Percentiles rank a stretch among this genome's conserved stretches.
These are phyloP conservation scores for Solea senegalensis DNA, from an alignment of 2,113 vertebrate genomes.

Conservation along the genomic window DNA sequence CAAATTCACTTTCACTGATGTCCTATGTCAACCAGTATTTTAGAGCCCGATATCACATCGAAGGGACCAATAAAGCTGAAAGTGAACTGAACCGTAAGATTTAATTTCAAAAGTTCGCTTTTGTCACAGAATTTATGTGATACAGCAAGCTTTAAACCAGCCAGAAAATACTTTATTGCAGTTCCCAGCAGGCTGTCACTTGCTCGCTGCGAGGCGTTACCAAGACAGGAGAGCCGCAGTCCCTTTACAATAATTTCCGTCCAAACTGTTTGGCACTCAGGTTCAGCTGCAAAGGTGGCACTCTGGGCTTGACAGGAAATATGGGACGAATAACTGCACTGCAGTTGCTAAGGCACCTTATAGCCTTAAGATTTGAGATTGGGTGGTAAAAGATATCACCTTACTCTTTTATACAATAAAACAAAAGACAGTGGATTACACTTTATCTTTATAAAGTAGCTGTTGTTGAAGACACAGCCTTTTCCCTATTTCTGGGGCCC, in stretches of 20 bases:
- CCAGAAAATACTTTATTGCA: background rate
- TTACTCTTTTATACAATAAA: constrained; percentile 23
- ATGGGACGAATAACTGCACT: constrained; percentile 36
- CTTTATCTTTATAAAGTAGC: constrained; percentile 3
- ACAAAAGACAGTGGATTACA: constrained; percentile 22
- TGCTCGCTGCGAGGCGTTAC: constrained; percentile 3
- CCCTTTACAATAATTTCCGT: constrained; percentile 41
- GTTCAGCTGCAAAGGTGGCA: constrained; percentile 17
- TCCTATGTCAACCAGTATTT: background rate
- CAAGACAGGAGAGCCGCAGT: constrained; percentile 25
- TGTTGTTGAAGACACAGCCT: constrained; percentile 4
- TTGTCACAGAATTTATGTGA: constrained; percentile 9
- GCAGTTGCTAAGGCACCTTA: constrained; percentile 17
- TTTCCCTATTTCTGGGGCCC: background rate
- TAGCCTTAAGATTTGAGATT: constrained; percentile 16
- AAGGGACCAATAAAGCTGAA: background rate
- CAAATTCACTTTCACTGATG: background rate
- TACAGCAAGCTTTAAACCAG: constrained; percentile 9
- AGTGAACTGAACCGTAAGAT: constrained; percentile 2
- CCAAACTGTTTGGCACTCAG: constrained; percentile 15
- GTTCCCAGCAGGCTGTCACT: constrained; percentile 25
- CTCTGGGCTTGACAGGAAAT: constrained; percentile 33
- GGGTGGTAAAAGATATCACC: constrained; percentile 17
- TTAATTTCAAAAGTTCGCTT: constrained; percentile 20
- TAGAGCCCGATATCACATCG: constrained; percentile 5